A percentile compares a stretch with the other conserved stretches of the same genome.
phyloP scores from a whole-genome alignment of 2,888 invertebrate species.

The Melanargia galathea region DNA sequence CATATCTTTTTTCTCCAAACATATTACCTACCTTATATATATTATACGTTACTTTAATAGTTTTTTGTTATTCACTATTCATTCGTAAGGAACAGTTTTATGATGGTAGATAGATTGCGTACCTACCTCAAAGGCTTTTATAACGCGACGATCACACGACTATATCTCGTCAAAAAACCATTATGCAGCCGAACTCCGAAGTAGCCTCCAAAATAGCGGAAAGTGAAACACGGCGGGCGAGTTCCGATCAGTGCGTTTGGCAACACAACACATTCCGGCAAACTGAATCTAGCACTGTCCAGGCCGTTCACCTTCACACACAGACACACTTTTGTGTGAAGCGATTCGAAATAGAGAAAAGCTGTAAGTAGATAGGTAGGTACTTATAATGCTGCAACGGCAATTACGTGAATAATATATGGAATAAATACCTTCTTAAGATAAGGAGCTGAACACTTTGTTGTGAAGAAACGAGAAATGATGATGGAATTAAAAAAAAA shows the following conservation, averaged over 20 bases:
- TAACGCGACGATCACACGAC: not conserved
- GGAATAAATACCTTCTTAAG: too few species aligned
- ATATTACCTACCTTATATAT: too few species aligned
- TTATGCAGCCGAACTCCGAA: conserved; percentile 1
- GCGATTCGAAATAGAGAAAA: conserved; percentile 29
- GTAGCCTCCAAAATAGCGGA: conserved; percentile 31
- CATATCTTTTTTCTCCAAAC: too few species aligned
- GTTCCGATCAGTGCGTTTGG: conserved; percentile 78
- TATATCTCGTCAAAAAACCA: not conserved
- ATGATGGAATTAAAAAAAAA: too few species aligned
- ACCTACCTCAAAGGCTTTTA: not conserved
- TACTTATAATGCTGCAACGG: not conserved
- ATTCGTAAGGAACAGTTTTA: not conserved
- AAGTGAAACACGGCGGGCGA: conserved; percentile 46
- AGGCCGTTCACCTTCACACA: conserved; percentile 64
- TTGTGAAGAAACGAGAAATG: too few species aligned
- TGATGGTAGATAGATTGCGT: not conserved
- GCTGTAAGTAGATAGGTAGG: not conserved
- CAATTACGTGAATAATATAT: not conserved
- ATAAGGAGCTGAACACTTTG: too few species aligned
- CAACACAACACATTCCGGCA: conserved; percentile 76
- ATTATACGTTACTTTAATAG: too few species aligned
- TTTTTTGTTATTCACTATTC: too few species aligned
- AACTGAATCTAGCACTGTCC: conserved; percentile 61
- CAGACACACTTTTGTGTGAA: conserved; percentile 30